Evolutionary conservation across 1,140 invertebrate genomes (phyloP).

Genomic region (Colletes gigas): DNA sequence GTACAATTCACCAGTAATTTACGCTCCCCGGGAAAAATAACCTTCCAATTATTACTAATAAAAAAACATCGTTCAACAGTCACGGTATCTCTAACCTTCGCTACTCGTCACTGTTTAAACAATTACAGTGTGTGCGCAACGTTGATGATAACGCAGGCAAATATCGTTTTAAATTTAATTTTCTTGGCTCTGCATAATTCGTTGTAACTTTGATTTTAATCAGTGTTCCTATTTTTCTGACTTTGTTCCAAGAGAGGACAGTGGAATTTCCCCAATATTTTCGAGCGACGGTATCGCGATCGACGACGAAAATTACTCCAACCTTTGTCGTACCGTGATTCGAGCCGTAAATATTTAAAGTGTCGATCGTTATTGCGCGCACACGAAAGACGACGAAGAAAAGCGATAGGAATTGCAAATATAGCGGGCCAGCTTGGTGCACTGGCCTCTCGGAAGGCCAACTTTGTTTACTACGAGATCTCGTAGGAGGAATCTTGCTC

Average conservation of each 20-base stretch:
- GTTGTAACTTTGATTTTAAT: no score
- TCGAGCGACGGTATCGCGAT: background rate
- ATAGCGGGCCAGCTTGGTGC: constrained; percentile 23
- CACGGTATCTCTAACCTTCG: no score
- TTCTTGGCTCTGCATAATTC: no score
- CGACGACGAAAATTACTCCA: background rate
- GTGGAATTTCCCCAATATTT: background rate
- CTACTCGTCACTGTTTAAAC: no score
- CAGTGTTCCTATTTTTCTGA: no score
- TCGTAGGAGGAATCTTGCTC: constrained; percentile 39
- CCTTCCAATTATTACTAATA: no score
- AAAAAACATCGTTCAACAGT: no score
- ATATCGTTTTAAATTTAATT: no score
- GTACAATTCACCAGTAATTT: no score
- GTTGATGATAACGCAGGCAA: no score
- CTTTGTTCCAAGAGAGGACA: background rate
- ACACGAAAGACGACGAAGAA: constrained; percentile 18
- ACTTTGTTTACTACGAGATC: constrained; percentile 54
- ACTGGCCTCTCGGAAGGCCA: constrained; percentile 55
- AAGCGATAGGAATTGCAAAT: constrained; percentile 45
- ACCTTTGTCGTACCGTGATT: background rate
- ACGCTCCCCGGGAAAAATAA: no score
- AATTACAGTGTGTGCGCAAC: no score
- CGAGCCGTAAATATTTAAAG: constrained; percentile 6
- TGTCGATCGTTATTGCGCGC: constrained; percentile 10